Conservation (phyloP, 2,888 invertebrate species). For the Nephrotoma flavescens region DNA sequence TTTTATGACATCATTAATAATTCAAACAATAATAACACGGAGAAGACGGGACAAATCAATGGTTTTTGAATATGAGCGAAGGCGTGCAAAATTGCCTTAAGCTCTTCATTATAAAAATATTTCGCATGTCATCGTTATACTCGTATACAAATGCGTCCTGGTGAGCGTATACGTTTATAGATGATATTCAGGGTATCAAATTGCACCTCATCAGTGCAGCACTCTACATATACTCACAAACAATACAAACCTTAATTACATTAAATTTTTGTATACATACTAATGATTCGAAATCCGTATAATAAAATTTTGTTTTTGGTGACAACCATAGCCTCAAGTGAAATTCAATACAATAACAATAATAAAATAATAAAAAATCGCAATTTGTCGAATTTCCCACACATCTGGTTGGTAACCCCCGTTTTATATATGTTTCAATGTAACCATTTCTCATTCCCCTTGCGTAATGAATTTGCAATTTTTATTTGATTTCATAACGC, state of each 20-base stretch:
- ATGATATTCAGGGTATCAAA: too few species aligned
- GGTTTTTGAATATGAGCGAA: not conserved
- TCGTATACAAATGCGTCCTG: too few species aligned
- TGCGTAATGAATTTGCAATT: not conserved
- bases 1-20: not conserved
- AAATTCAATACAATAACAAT: not conserved
- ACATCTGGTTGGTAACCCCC: not conserved
- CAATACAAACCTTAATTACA: not conserved
- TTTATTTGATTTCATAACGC: not conserved
- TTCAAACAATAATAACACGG: not conserved
- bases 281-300: not conserved
- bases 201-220: too few species aligned
- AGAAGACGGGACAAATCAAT: not conserved
- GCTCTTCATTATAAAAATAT: not conserved
- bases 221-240: not conserved
- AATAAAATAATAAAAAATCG: not conserved
- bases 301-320: not conserved
- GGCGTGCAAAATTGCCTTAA: not conserved
- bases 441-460: not conserved
- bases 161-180: too few species aligned
- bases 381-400: not conserved
- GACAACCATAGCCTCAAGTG: not conserved
- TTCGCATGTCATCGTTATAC: not conserved
- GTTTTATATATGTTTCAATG: not conserved
- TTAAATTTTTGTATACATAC: not conserved